Evolutionary conservation across 2,888 invertebrate genomes (phyloP).

Genomic region (Drosophila greeni): DNA sequence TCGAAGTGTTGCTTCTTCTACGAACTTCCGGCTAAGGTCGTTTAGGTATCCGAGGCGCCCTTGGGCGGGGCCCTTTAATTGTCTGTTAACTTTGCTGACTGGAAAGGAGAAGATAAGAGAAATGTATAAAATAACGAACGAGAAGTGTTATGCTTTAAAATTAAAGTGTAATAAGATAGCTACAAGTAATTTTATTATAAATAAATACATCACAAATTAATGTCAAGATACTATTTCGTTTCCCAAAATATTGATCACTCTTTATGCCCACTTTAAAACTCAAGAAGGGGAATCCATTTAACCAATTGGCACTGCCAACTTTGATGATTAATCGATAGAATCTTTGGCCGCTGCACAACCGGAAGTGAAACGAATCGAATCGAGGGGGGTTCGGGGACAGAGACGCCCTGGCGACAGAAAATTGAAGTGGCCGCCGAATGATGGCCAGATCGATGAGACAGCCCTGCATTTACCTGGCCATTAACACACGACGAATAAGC

Average conservation of each 20-base stretch:
- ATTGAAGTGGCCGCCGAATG: constrained; percentile 9
- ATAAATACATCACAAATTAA: neutral
- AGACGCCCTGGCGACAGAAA: constrained; percentile 12
- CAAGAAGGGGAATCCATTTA: constrained; percentile 9
- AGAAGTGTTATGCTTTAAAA: neutral
- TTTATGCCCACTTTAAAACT: neutral
- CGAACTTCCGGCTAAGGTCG: constrained; percentile 19
- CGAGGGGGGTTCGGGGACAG: neutral
- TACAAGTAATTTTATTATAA: neutral
- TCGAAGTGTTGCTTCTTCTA: constrained; percentile 29
- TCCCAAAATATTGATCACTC: neutral
- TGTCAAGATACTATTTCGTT: too few species aligned
- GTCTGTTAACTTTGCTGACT: constrained; percentile 70
- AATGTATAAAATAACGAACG: neutral
- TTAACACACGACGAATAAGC: constrained; percentile 49
- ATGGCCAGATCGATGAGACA: constrained; percentile 29
- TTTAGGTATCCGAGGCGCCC: constrained; percentile 74
- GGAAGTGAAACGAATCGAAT: constrained; percentile 38
- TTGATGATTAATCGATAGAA: constrained; percentile 67
- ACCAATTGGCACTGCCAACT: constrained; percentile 55
- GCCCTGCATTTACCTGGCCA: constrained; percentile 48
- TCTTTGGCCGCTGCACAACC: constrained; percentile 54
- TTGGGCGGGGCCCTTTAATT: constrained; percentile 61
- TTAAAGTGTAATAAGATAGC: neutral
- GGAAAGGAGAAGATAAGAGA: constrained; percentile 24